A percentile compares a stretch with the other conserved stretches of the same genome.
Conservation (phyloP, 2,113 vertebrate genomes). For the Urocynchramus pylzowi region DNA sequence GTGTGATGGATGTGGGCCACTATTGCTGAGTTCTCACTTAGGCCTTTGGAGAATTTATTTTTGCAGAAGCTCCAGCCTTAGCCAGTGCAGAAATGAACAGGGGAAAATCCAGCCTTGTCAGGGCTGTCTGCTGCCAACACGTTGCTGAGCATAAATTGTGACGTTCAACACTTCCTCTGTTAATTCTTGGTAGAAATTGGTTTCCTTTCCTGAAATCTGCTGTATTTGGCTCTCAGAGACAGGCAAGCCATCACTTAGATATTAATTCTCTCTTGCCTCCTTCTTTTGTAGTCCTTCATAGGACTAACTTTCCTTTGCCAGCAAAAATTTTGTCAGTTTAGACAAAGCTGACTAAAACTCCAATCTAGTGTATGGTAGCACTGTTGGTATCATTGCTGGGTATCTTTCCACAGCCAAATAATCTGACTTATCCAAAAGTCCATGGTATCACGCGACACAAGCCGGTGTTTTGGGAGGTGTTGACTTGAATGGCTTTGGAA, state of each 20-base stretch:
- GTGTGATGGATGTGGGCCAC: accelerated
- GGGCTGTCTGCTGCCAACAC: neutral
- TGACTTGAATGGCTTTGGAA: neutral
- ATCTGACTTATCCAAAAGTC: neutral
- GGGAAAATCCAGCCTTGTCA: slow-evolving; percentile 4
- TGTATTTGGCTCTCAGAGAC: neutral
- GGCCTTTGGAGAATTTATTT: neutral
- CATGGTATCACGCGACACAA: neutral
- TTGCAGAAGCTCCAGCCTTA: neutral
- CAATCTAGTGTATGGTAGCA: neutral
- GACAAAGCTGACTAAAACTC: neutral
- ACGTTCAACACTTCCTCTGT: neutral
- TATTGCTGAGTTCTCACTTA: neutral
- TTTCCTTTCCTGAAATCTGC: slow-evolving; percentile 44
- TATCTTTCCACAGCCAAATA: neutral
- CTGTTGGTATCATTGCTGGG: neutral
- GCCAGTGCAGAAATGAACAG: neutral
- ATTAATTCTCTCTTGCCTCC: neutral
- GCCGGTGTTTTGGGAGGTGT: neutral
- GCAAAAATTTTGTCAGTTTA: neutral
- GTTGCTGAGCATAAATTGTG: neutral
- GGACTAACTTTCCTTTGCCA: neutral
- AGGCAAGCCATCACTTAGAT: accelerated
- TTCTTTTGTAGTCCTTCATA: neutral
- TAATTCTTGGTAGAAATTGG: neutral